Evolutionary conservation across 2,888 invertebrate species (phyloP).

Genomic region (Cheilosia scutellata): DNA sequence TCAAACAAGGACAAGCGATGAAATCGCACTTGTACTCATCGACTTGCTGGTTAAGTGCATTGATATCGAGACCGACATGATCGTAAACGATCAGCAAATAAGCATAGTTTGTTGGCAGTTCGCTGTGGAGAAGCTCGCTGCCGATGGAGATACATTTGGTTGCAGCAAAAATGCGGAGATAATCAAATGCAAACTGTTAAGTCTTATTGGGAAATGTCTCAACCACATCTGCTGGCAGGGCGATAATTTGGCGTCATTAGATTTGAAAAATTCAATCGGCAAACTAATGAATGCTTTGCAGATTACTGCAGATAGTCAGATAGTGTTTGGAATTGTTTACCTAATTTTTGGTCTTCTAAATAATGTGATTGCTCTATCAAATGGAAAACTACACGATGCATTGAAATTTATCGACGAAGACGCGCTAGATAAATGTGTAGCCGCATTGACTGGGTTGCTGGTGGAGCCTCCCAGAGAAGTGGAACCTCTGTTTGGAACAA

Average conservation of each 20-base stretch:
- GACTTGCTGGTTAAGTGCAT: slow-evolving; percentile 81
- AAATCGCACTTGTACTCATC: slow-evolving; percentile 81
- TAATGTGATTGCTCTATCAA: slow-evolving; percentile 78
- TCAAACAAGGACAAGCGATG: slow-evolving; percentile 80
- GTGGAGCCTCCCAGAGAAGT: slow-evolving; percentile 36
- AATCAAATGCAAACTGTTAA: slow-evolving; percentile 81
- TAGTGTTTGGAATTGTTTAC: slow-evolving; percentile 80
- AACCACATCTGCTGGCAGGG: slow-evolving; percentile 81
- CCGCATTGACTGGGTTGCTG: slow-evolving; percentile 78
- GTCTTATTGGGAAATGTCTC: slow-evolving; percentile 80
- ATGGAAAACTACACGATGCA: slow-evolving; percentile 64
- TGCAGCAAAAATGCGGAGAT: slow-evolving; percentile 78
- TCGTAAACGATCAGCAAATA: slow-evolving; percentile 79
- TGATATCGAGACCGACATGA: slow-evolving; percentile 79
- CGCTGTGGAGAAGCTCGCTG: slow-evolving; percentile 80
- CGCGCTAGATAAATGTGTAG: slow-evolving; percentile 79
- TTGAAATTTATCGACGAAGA: slow-evolving; percentile 79
- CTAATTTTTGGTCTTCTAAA: slow-evolving; percentile 81
- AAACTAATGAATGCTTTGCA: slow-evolving; percentile 77
- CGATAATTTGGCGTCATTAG: slow-evolving; percentile 78
- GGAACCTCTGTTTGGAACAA: slow-evolving; percentile 76
- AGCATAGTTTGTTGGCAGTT: slow-evolving; percentile 82
- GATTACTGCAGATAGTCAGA: slow-evolving; percentile 60
- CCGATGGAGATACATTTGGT: slow-evolving; percentile 76
- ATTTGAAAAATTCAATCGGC: slow-evolving; percentile 79